Conservation (phyloP, 2,797 vertebrate species). For the Threskiornis aethiopicus region DNA sequence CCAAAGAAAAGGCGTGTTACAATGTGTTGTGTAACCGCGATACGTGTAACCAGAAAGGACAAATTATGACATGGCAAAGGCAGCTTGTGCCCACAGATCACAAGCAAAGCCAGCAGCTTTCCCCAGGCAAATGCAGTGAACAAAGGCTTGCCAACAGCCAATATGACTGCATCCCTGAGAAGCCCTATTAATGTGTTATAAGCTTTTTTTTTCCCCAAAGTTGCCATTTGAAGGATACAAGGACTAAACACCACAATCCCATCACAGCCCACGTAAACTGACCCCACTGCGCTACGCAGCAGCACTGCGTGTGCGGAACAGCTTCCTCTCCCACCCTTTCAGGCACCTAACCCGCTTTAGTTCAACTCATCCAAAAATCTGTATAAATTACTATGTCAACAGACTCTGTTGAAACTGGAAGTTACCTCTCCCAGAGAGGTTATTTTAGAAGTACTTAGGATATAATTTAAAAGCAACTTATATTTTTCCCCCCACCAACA, state of each 20-base stretch:
- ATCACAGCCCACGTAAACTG: neutral
- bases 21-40: rapidly evolving
- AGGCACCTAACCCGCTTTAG: neutral
- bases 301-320: neutral
- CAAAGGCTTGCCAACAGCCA: neutral
- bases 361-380: neutral
- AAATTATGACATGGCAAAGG: neutral
- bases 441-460: neutral
- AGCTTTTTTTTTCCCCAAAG: neutral
- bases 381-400: neutral
- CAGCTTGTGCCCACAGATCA: neutral
- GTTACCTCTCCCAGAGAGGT: neutral
- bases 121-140: neutral
- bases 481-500: neutral
- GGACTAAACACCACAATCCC: neutral
- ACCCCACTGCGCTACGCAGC: neutral
- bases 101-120: neutral
- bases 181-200: neutral
- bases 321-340: neutral
- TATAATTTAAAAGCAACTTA: neutral
- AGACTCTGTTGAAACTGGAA: neutral
- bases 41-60: neutral
- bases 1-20: neutral
- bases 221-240: neutral
- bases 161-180: constrained; percentile 27